Percentiles rank a stretch among this genome's conserved stretches.
These are phyloP conservation scores for Erynnis tages DNA, from an alignment of 2,888 invertebrate genomes.

Conservation along the genomic window DNA sequence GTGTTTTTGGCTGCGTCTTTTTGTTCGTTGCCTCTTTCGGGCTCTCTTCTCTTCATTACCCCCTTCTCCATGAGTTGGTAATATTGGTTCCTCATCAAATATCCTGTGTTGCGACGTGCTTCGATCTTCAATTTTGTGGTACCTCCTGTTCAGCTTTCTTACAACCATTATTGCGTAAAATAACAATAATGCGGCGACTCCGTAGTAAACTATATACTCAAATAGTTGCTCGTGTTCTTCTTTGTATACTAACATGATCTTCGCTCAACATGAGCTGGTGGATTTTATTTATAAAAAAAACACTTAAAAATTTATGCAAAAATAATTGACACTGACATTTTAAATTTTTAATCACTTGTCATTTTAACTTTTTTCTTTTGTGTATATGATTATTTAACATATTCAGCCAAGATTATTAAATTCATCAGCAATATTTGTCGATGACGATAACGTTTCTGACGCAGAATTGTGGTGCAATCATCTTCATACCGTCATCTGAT, in stretches of 20 bases:
- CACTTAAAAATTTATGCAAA: background rate
- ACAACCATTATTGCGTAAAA: conserved; percentile 45
- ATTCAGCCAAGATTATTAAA: too few species aligned
- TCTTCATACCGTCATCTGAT: too few species aligned
- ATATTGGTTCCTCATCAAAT: background rate
- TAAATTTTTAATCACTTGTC: too few species aligned
- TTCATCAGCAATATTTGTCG: too few species aligned
- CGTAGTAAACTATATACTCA: conserved; percentile 44
- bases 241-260: conserved; percentile 50
- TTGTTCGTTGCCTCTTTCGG: conserved; percentile 40
- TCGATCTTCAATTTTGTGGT: background rate
- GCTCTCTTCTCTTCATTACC: conserved; percentile 35
- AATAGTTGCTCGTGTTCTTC: conserved; percentile 39
- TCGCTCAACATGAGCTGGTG: background rate
- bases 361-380: too few species aligned
- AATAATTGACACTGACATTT: too few species aligned
- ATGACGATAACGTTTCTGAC: too few species aligned
- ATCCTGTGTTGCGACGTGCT: background rate
- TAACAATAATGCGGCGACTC: conserved; percentile 41
- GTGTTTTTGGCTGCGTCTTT: conserved; percentile 41
- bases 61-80: conserved; percentile 8
- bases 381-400: too few species aligned
- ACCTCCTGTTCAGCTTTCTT: conserved; percentile 34
- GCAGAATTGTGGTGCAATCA: too few species aligned
- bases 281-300: too few species aligned